These are phyloP conservation scores for Percina caprodes DNA, from an alignment of 2,113 vertebrate species.

Conservation along the genomic window DNA sequence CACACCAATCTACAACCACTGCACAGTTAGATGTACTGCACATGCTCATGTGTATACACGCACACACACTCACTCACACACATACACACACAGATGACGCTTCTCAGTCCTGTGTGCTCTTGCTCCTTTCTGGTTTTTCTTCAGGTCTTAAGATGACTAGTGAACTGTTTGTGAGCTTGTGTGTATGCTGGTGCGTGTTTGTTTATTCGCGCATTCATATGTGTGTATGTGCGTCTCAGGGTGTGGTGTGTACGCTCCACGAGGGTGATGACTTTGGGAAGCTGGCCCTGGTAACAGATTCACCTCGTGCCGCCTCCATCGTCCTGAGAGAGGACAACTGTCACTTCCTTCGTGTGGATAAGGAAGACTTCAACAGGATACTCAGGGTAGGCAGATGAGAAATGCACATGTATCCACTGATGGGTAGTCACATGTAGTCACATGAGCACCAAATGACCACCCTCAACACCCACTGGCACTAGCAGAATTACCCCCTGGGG, in stretches of 20 bases:
- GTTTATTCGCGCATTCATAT: slow-evolving; percentile 8
- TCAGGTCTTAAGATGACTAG: slow-evolving; percentile 21
- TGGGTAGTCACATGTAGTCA: background rate
- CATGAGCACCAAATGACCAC: background rate
- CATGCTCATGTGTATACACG: background rate
- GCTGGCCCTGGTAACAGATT: slow-evolving; percentile 95
- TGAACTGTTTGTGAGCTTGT: slow-evolving; percentile 28
- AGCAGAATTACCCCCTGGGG: no score
- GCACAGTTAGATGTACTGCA: slow-evolving; percentile 10
- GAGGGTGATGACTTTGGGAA: slow-evolving; percentile 99
- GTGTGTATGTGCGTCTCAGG: slow-evolving; percentile 79
- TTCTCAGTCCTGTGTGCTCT: slow-evolving; percentile 9
- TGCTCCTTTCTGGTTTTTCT: slow-evolving; percentile 9
- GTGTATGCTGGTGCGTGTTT: slow-evolving; percentile 14
- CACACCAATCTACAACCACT: slow-evolving; percentile 9
- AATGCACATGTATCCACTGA: background rate
- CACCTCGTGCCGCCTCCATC: slow-evolving; percentile 95
- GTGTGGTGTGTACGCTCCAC: slow-evolving; percentile 97
- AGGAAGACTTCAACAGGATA: slow-evolving; percentile 98
- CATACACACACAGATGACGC: slow-evolving; percentile 18
- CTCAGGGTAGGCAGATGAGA: slow-evolving; percentile 87
- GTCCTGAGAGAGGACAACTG: slow-evolving; percentile 97
- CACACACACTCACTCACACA: background rate
- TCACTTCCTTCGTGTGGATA: slow-evolving; percentile 97
- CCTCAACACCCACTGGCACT: background rate